These are phyloP conservation scores for Drosophila oshimai DNA, from an alignment of 1,140 invertebrate genomes.

Conservation along the genomic window DNA sequence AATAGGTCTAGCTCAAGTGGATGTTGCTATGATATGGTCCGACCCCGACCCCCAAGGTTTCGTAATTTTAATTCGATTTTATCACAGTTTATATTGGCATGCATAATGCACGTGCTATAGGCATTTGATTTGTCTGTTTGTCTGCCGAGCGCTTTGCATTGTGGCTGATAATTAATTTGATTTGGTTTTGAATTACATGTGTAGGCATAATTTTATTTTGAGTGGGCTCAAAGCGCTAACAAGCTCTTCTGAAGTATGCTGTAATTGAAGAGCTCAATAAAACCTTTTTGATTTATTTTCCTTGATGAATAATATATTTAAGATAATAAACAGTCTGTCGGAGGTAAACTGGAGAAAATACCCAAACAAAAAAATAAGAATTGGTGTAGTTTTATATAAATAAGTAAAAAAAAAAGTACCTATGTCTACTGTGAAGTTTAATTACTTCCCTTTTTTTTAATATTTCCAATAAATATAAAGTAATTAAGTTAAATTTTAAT, in stretches of 20 bases:
- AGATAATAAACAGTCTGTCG: background rate
- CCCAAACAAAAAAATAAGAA: too few relatives aligned
- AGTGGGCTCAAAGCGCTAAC: constrained; percentile 13
- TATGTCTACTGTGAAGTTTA: too few relatives aligned
- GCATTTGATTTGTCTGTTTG: constrained; percentile 37
- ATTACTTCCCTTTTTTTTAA: too few relatives aligned
- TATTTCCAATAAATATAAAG: too few relatives aligned
- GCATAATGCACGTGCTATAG: constrained; percentile 5
- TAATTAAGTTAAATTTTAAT: too few relatives aligned
- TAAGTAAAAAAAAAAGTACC: too few relatives aligned
- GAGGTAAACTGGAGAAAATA: too few relatives aligned
- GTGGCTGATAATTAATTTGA: constrained; percentile 64
- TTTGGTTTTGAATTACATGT: constrained; percentile 46
- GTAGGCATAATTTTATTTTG: constrained; percentile 27
- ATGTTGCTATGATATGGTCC: constrained; percentile 15
- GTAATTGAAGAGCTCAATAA: background rate
- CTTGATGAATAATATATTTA: too few relatives aligned
- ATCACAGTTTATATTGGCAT: constrained; percentile 26
- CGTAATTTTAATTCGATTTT: constrained; percentile 56
- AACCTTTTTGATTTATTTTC: background rate
- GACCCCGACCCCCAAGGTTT: constrained; percentile 12
- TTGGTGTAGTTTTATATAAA: too few relatives aligned
- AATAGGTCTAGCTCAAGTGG: constrained; percentile 36
- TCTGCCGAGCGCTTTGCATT: constrained; percentile 20
- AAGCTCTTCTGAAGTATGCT: background rate